Evolutionary conservation across 1,140 invertebrate genomes (phyloP), one percentile per base, ranked within the genome.

Genomic region (Sinonovacula constricta): DNA sequence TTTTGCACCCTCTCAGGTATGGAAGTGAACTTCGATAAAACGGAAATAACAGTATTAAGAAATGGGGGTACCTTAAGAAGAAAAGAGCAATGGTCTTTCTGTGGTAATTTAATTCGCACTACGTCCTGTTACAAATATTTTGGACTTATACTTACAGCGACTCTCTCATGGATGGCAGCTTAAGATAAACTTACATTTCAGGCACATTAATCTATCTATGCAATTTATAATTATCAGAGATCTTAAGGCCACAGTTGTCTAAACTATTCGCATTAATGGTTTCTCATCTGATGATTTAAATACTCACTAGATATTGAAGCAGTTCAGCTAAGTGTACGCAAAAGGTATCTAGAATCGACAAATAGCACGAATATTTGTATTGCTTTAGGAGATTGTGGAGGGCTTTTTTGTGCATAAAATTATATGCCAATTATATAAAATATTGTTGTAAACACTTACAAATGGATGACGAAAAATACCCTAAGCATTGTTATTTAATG

Each of bases 401-500:
- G 75, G 36, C 26, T 57, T 28, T 28, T 33, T 26, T 78, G 51
- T 59, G 22, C 39, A 49, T 69, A 22, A 30, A n/a, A 31, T 62
- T 51, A 12, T 57, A 14, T 31, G n/a, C 33, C 15, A 45, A 24
- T 28, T 78, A 57, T 60, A 63, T 70, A 24, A 68, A 60, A 49
- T 70, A 69, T 54, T 78, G 75, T 39, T 78, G 66, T 70, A 78
- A 68, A 10, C n/a, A 69, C 10, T 26, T 62, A 51, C 18, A 33
- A 60, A 78, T 78, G 56, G 28, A 28, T 7, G 34, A 15, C 3
- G 2, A 69, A 26, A 60, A 30, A 63, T 78, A 69, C 51, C 75
- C 57, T 22, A 56, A 24, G 54, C 24, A 69, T 15, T 66, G 53
- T 22, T 69, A 78, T 57, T 14, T 68, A 22, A 68, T 67, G 63